These are phyloP conservation scores for Etheostoma perlongum DNA, from an alignment of 2,797 vertebrate genomes.

Conservation along the genomic window DNA sequence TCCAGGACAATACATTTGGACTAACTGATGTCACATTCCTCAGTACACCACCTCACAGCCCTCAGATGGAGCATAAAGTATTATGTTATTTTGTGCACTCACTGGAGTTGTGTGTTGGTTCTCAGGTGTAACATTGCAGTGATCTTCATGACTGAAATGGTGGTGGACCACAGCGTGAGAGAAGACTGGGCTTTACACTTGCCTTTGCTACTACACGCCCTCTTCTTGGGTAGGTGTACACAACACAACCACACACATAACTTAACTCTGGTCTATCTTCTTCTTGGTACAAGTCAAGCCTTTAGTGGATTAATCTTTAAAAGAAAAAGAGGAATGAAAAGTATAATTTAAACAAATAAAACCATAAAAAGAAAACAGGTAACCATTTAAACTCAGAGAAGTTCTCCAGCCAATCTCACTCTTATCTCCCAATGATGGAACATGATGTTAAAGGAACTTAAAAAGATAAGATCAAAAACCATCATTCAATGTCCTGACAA, in stretches of 20 bases:
- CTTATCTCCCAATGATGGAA: conserved; percentile 9
- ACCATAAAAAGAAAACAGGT: background rate
- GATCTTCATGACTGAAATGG: conserved; percentile 99
- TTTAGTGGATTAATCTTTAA: conserved; percentile 1
- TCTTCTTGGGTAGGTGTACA: conserved; percentile 92
- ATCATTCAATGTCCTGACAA: background rate
- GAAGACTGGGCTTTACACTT: conserved; percentile 99
- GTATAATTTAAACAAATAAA: background rate
- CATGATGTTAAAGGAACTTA: background rate
- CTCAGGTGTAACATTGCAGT: conserved; percentile 97
- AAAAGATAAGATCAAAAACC: conserved; percentile 29
- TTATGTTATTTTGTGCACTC: conserved; percentile 11
- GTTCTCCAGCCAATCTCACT: background rate
- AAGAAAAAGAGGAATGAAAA: background rate
- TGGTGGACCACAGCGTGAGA: conserved; percentile 98
- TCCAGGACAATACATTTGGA: background rate
- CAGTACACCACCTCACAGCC: background rate
- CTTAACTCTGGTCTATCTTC: background rate
- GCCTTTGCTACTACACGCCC: conserved; percentile 94
- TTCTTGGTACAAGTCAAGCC: background rate
- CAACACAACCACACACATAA: conserved; percentile 4
- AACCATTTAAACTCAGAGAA: background rate
- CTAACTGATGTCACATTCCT: background rate
- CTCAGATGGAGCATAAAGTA: background rate
- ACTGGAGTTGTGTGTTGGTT: conserved; percentile 1